Evolutionary conservation across 2,888 invertebrate species (phyloP).

Genomic region (Ditula angustiorana): DNA sequence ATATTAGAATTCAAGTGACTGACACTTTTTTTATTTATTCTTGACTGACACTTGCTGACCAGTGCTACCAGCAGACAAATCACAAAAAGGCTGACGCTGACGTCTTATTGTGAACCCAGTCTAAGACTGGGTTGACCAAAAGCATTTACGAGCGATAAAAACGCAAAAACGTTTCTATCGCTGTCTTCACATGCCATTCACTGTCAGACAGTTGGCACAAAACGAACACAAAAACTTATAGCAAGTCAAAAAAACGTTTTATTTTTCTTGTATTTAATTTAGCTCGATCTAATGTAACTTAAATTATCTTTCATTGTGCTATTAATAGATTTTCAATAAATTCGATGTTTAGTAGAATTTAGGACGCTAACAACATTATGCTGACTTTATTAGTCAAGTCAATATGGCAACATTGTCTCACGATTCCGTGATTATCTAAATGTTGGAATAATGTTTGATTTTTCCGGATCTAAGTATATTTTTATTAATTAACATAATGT

Average conservation of each 20-base stretch:
- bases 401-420: conserved; percentile 67
- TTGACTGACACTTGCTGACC: too few species aligned
- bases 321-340: background rate
- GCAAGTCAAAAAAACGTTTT: too few species aligned
- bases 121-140: too few species aligned
- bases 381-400: conserved; percentile 26
- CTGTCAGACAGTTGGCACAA: too few species aligned
- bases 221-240: too few species aligned
- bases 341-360: background rate
- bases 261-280: background rate
- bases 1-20: too few species aligned
- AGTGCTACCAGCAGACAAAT: too few species aligned
- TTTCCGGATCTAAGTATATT: conserved; percentile 70
- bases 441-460: conserved; percentile 82
- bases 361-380: conserved; percentile 16
- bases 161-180: too few species aligned
- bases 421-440: conserved; percentile 78
- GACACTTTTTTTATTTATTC: too few species aligned
- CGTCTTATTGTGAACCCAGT: too few species aligned
- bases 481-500: conserved; percentile 74
- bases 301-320: background rate
- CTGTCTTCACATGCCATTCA: background rate
- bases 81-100: too few species aligned
- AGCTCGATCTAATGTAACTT: background rate
- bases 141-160: too few species aligned